Evolutionary conservation across 2,888 invertebrate genomes (phyloP).

Genomic region (Beris morrisii): DNA sequence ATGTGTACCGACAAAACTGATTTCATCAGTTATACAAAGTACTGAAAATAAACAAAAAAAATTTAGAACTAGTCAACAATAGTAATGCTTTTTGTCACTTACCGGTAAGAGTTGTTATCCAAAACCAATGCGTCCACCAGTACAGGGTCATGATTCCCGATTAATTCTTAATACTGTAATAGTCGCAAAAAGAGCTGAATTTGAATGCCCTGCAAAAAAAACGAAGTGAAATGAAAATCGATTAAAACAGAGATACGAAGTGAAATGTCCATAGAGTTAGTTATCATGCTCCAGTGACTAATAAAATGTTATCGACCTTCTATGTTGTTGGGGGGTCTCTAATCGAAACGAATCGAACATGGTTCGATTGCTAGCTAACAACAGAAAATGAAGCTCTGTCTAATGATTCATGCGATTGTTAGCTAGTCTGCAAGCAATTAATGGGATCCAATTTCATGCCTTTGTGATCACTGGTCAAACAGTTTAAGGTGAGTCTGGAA

Average conservation of each 20-base stretch:
- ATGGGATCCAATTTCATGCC: too few species aligned
- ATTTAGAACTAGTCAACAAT: background rate
- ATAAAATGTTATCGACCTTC: too few species aligned
- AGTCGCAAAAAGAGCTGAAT: background rate
- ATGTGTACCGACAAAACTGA: conserved; percentile 43
- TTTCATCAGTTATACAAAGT: background rate
- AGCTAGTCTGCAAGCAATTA: too few species aligned
- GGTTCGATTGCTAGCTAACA: too few species aligned
- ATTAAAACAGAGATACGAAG: background rate
- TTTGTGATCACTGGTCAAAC: too few species aligned
- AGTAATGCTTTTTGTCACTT: conserved; percentile 3
- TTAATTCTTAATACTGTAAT: conserved; percentile 16
- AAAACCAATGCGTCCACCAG: conserved; percentile 89
- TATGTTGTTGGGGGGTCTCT: too few species aligned
- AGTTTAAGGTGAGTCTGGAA: too few species aligned
- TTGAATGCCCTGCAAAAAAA: conserved; percentile 22
- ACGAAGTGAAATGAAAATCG: conserved; percentile 2
- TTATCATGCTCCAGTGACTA: too few species aligned
- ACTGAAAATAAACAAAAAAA: background rate
- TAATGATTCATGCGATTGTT: too few species aligned
- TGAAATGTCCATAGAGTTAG: too few species aligned
- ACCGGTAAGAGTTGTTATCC: conserved; percentile 65
- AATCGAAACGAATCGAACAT: too few species aligned
- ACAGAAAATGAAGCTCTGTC: too few species aligned
- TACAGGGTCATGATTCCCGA: conserved; percentile 72